Conservation (phyloP, 2,888 invertebrate species). For the Liodrosophila aerea region DNA sequence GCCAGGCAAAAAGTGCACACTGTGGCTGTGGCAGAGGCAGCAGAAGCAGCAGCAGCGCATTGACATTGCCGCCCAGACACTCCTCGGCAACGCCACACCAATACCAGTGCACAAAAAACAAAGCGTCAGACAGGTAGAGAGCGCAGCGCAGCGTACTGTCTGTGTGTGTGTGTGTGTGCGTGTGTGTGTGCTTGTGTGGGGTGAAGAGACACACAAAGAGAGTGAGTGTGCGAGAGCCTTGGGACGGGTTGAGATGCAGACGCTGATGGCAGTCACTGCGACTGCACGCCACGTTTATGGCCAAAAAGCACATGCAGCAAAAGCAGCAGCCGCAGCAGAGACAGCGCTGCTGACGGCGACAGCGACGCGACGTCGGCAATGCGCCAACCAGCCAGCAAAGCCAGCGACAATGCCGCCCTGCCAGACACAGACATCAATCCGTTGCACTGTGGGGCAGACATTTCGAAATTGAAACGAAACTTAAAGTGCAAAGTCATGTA, state of each 20-base stretch:
- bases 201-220: constrained; percentile 8
- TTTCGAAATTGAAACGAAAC: constrained; percentile 2
- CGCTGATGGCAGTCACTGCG: constrained; percentile 33
- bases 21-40: constrained; percentile 21
- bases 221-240: constrained; percentile 4
- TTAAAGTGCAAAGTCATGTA: not conserved
- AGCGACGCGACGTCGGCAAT: constrained; percentile 29
- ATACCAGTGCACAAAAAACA: constrained; percentile 49
- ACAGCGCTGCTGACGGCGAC: constrained; percentile 20
- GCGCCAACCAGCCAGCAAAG: constrained; percentile 33
- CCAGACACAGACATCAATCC: constrained; percentile 60
- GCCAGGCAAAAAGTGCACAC: constrained; percentile 61
- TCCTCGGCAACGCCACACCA: constrained; percentile 48
- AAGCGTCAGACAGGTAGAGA: constrained; percentile 68
- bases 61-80: constrained; percentile 72
- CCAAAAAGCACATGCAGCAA: constrained; percentile 63
- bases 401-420: constrained; percentile 50
- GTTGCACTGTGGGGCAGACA: constrained; percentile 43
- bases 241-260: constrained; percentile 14
- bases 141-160: constrained; percentile 21
- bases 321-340: constrained; percentile 15
- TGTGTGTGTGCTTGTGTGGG: too few relatives aligned
- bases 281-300: constrained; percentile 57
- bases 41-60: constrained; percentile 53
- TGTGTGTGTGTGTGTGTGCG: too few relatives aligned